Evolutionary conservation across 2,888 invertebrate species (phyloP).

Genomic region (Conomelus anceps): DNA sequence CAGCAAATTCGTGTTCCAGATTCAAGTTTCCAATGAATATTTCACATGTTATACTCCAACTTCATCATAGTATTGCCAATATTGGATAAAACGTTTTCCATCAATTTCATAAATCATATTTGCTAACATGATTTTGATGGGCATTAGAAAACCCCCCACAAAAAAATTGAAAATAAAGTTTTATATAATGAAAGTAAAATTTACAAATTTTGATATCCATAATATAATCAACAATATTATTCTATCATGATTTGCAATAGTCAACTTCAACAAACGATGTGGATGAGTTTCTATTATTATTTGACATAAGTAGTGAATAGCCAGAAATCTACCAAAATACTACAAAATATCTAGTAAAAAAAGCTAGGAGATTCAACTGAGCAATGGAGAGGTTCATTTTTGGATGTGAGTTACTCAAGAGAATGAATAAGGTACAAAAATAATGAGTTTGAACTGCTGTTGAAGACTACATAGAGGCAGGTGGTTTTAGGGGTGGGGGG

Average conservation of each 20-base stretch:
- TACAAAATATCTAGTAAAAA: not conserved
- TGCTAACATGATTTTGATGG: too few species aligned
- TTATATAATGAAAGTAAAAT: not conserved
- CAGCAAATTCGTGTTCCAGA: too few species aligned
- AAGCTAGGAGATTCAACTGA: not conserved
- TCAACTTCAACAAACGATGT: not conserved
- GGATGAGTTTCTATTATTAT: not conserved
- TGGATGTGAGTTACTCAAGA: not conserved
- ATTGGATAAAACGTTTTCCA: too few species aligned
- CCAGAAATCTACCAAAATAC: not conserved
- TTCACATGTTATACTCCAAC: too few species aligned
- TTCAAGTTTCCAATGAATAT: too few species aligned
- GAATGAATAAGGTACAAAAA: not conserved
- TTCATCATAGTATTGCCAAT: too few species aligned
- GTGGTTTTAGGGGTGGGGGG: not conserved
- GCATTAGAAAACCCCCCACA: too few species aligned
- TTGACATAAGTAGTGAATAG: not conserved
- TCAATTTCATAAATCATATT: too few species aligned
- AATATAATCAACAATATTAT: not conserved
- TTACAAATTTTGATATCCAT: not conserved
- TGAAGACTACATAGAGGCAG: not conserved
- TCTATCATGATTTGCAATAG: too few species aligned
- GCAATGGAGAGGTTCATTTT: not conserved
- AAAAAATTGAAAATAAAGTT: too few species aligned
- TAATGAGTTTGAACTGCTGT: not conserved